Base-by-base conservation (phyloP, 2,888 invertebrate species). In the Aethes cnicana region DNA sequence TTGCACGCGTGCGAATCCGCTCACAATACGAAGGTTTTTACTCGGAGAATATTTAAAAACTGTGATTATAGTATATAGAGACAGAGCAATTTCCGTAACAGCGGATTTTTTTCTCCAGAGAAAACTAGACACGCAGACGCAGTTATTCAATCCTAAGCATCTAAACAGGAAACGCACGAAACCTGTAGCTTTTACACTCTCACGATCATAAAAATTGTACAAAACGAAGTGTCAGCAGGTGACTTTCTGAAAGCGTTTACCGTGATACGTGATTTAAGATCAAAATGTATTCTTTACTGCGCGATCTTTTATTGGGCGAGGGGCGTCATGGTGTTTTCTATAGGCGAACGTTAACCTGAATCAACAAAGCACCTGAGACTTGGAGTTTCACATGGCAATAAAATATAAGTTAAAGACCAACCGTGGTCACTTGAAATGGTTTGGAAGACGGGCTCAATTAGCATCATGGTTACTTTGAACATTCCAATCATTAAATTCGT, bases 321-420 rank as follows among this genome's bases (percentile, higher is more conserved):
- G 41, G 23, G 43, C 43, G 39, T 44, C 48, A 9, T 43, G 21
- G 18, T 16, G 8, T 9, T 53, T 57, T 56, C 72, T 65, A 71
- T 71, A 70, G 64, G 59, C 54, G 48, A 58, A 28, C 56, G 47
- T 64, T 63, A 62, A 58, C 59, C 56, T 49, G 54, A 53, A 35
- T 26, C 49, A 53, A 77, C 73, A 77, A 78, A 68, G 55, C 70
- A 70, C 73, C 72, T 71, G 71, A 68, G 64, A 58, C 43, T 48
- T 50, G 61, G 64, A 61, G 71, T 81, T 46, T 81, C 81, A 77
- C 81, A 81, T 73, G 78, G 68, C 66, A 65, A 74, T 79, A 78
- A 76, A 74, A 64, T 72, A 69, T 64, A 58, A 66, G 60, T 68
- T 69, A 65, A 63, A 63, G 52, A 61, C 28, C 42, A 56, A 54